Percentiles rank a stretch among this genome's conserved stretches.
These are phyloP conservation scores for Hiodon tergisus DNA, from an alignment of 2,113 vertebrate species.

Conservation along the genomic window DNA sequence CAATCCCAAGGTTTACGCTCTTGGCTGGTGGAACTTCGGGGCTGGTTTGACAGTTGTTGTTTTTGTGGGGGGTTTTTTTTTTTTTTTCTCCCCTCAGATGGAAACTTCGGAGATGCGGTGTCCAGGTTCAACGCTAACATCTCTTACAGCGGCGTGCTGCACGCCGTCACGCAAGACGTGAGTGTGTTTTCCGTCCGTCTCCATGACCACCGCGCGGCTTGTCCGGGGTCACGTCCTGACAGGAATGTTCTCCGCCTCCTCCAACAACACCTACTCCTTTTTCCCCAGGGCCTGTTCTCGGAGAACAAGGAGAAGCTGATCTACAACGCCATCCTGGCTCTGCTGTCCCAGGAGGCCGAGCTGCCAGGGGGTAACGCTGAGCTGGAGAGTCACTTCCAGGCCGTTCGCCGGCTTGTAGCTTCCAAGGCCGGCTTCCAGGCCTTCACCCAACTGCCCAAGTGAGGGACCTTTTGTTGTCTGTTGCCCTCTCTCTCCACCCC, in stretches of 20 bases:
- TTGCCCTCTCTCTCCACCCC: background rate
- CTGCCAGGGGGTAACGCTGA: constrained; percentile 77
- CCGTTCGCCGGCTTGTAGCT: constrained; percentile 87
- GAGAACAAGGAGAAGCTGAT: constrained; percentile 99
- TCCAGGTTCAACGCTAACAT: constrained; percentile 97
- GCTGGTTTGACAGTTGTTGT: background rate
- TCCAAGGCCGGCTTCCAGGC: constrained; percentile 98
- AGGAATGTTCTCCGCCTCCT: background rate
- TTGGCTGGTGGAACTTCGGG: background rate
- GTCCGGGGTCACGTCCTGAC: background rate
- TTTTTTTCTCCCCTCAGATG: constrained; percentile 64
- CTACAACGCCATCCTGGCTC: constrained; percentile 90
- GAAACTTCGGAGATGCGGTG: constrained; percentile 94
- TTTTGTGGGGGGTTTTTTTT: background rate
- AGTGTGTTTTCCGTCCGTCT: constrained; percentile 47
- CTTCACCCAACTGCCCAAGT: constrained; percentile 97
- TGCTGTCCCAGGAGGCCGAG: constrained; percentile 87
- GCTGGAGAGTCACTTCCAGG: constrained; percentile 96
- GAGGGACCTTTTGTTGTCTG: constrained; percentile 38
- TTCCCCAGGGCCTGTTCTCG: constrained; percentile 86
- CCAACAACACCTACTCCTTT: background rate
- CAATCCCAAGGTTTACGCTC: background rate
- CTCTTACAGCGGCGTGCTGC: constrained; percentile 94
- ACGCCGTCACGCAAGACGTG: constrained; percentile 97
- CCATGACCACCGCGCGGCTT: background rate